These are phyloP conservation scores for Sinocyclocheilus grahami DNA, from an alignment of 2,113 vertebrate species.

Conservation along the genomic window DNA sequence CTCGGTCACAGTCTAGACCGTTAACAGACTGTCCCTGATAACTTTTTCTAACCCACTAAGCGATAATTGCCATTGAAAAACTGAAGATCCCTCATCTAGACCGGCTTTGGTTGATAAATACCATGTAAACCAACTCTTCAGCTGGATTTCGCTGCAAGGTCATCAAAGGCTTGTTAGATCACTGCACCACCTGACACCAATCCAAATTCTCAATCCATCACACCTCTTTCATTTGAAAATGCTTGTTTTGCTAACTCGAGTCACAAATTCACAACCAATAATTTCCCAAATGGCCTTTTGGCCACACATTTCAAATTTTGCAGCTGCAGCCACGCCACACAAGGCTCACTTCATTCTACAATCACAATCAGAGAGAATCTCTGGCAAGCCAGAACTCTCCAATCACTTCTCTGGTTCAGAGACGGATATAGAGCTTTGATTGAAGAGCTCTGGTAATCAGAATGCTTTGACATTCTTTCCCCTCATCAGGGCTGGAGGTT, in stretches of 20 bases:
- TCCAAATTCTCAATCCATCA: constrained; percentile 5
- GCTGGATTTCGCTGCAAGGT: background rate
- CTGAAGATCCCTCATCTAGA: constrained; percentile 24
- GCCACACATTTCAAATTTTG: constrained; percentile 17
- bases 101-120: background rate
- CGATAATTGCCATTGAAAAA: background rate
- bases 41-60: background rate
- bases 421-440: constrained; percentile 47
- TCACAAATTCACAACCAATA: constrained; percentile 42
- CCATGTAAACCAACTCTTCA: background rate
- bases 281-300: constrained; percentile 35
- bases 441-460: constrained; percentile 61
- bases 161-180: constrained; percentile 3
- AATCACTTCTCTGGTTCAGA: constrained; percentile 52
- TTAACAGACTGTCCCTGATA: background rate
- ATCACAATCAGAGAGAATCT: constrained; percentile 65
- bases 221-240: constrained; percentile 3
- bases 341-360: constrained; percentile 50
- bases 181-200: constrained; percentile 2
- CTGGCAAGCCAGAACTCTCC: constrained; percentile 37
- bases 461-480: constrained; percentile 41
- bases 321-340: constrained; percentile 40
- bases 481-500: constrained; percentile 50
- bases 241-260: constrained; percentile 49
- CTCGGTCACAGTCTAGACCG: background rate